Evolutionary conservation across 2,113 vertebrate genomes (phyloP), one percentile per base, ranked within the genome.

Genomic region (Actenoides hombroni): DNA sequence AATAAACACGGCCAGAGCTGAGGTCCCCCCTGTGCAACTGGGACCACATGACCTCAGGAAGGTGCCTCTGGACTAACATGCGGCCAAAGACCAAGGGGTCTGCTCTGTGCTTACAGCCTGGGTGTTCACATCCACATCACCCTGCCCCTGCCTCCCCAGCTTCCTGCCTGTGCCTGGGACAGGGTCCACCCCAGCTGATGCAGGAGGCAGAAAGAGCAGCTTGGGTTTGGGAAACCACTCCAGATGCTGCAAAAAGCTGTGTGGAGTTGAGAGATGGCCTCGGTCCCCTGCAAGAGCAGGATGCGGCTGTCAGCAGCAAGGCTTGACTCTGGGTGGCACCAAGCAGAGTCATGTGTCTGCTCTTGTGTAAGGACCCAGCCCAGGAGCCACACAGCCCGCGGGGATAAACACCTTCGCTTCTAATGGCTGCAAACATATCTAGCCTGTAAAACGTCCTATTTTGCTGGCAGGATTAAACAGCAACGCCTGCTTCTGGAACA

Each of bases 101-200:
- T 56, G 40, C n/a, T 56, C 53, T 5, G 35, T 6, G 2, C 48
- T 20, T 20, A 25, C 13, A 24, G 12, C 10, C 28, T 1, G 9
- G 37, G 37, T 16, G 57, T 57, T 40, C 23, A 2, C 44, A 19
- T 3, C 84, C 59, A 14, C 2, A 0, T 37, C 1, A 0, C 9
- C 28, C 56, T 6, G 5, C 9, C 23, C 40, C 6, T 31, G 24
- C 42, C 42, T 33, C 40, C 35, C 33, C 29, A 26, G 35, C 40
- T 31, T 7, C 77, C 56, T 29, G 39, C 40, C 18, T 4, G 54
- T 26, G 18, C 25, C 59, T 3, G 1, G 37, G 15, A 26, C 56
- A 11, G 31, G 44, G 20, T 11, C 68, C 46, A 42, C 68, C 8
- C 61, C 2, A 31, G 14, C 35, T 23, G 9, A n/a, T 48, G 67